Evolutionary conservation across 2,888 invertebrate genomes (phyloP), one percentile per base, ranked within the genome.

Genomic region (Malacosoma neustria): DNA sequence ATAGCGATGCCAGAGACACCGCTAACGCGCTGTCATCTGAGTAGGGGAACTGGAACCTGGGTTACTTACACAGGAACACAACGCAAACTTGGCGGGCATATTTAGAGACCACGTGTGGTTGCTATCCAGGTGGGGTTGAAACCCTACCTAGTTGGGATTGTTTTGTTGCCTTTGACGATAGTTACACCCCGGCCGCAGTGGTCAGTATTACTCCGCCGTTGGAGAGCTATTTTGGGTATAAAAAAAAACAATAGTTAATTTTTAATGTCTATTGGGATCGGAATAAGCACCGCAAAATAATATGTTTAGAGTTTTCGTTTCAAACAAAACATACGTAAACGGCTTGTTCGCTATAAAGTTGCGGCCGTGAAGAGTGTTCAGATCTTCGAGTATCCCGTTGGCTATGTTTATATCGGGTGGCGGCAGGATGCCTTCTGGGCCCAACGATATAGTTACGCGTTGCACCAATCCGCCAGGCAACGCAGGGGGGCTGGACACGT

Each of bases 401-500:
- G 15, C 3, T 11, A 14, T n/a, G 29, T 9, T 30, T 6, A 7
- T n/a, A 4, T 14, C 11, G n/a, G 14, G 36, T 1, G 36, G 12
- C 29, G 33, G 30, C 7, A 13, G 29, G 6, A 30, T 30, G 11
- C 33, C 34, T 2, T 30, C 12, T 22, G 29, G 15, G 22, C 31
- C 33, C 5, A 39, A 11, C 14, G 15, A 13, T 11, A 43, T 30
- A 6, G 37, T 35, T 0, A 37, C 22, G 4, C 39, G 31, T 15
- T 43, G 43, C 29, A 37, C 31, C 0, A 43, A 33, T 33, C 46
- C 43, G 6, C 42, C 37, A 1, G 58, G 57, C 11, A 35, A 34
- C 11, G 58, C 51, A 3, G 58, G 42, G 0, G 56, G 57, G 1
- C 46, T 36, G 1, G 57, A 48, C 9, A 58, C 47, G 38, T 43